Conservation (phyloP, 2,797 vertebrate species). For the Lepilemur ruficaudatus region DNA sequence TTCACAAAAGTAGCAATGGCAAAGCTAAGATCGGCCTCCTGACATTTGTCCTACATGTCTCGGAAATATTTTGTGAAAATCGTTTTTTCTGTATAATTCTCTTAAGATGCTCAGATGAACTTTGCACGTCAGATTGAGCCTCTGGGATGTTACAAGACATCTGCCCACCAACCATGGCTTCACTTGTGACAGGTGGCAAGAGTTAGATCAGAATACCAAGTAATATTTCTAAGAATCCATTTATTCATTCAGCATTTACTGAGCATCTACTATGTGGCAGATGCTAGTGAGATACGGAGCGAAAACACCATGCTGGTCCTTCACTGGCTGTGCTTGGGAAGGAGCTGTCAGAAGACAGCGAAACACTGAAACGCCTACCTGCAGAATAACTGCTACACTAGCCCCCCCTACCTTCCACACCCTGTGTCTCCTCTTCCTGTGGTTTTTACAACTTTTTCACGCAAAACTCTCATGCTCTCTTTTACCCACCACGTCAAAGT, state of each 20-base stretch:
- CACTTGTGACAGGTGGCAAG: neutral
- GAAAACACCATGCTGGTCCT: neutral
- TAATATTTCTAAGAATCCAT: neutral
- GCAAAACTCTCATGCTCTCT: neutral
- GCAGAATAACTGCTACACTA: neutral
- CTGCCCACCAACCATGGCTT: neutral
- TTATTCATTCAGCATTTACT: neutral
- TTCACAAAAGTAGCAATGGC: neutral
- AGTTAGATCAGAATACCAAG: neutral
- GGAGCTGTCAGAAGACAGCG: neutral
- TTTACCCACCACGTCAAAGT: neutral
- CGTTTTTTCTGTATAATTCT: neutral
- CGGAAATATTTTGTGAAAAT: neutral
- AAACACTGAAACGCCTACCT: neutral
- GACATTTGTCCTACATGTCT: neutral
- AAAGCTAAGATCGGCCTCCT: neutral
- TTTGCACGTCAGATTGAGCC: neutral
- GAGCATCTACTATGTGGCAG: neutral
- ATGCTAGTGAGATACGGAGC: neutral
- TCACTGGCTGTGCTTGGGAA: neutral
- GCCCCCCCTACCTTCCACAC: neutral
- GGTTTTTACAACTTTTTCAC: neutral
- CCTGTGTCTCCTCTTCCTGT: neutral
- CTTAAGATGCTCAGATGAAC: neutral
- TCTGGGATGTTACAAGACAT: neutral